A percentile compares a stretch with the other conserved stretches of the same genome.
Conservation (phyloP, 2,797 vertebrate genomes). For the Bryconaethiops microstoma region DNA sequence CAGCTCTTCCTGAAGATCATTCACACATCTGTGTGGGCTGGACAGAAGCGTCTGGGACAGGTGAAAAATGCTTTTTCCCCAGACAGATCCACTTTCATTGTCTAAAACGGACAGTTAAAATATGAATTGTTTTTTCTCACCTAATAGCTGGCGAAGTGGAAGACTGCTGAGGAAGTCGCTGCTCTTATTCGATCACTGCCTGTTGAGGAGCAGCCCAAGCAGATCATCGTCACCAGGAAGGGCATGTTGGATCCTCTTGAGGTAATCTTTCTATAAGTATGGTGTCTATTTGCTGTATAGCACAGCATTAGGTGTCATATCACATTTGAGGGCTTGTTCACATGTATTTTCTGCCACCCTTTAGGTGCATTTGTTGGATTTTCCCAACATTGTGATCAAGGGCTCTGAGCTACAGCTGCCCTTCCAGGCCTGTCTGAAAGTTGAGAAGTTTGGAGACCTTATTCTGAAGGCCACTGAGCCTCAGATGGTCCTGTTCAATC, state of each 20-base stretch:
- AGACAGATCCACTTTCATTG: not conserved
- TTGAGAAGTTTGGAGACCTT: constrained; percentile 98
- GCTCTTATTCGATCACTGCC: constrained; percentile 98
- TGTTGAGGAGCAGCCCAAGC: constrained; percentile 98
- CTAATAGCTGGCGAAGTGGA: constrained; percentile 96
- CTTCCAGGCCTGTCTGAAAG: constrained; percentile 99
- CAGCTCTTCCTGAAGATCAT: constrained; percentile 99
- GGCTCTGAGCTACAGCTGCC: constrained; percentile 97
- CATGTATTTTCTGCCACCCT: not conserved
- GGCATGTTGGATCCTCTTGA: constrained; percentile 98
- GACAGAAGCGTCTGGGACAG: constrained; percentile 98
- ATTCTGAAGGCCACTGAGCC: constrained; percentile 98
- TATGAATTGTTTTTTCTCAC: not conserved
- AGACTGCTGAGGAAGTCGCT: constrained; percentile 98
- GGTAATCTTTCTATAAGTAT: constrained; percentile 70
- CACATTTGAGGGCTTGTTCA: not conserved
- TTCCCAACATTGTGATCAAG: constrained; percentile 99
- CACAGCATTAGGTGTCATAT: not conserved
- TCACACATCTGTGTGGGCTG: constrained; percentile 99
- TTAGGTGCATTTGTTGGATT: constrained; percentile 98
- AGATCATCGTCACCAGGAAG: constrained; percentile 99
- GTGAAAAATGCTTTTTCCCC: constrained; percentile 63
- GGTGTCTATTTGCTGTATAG: not conserved
- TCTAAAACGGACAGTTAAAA: not conserved
- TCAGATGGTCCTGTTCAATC: constrained; percentile 99